phyloP scores from a whole-genome alignment of 1,140 invertebrate species.

The Conopomorpha cramerella region DNA sequence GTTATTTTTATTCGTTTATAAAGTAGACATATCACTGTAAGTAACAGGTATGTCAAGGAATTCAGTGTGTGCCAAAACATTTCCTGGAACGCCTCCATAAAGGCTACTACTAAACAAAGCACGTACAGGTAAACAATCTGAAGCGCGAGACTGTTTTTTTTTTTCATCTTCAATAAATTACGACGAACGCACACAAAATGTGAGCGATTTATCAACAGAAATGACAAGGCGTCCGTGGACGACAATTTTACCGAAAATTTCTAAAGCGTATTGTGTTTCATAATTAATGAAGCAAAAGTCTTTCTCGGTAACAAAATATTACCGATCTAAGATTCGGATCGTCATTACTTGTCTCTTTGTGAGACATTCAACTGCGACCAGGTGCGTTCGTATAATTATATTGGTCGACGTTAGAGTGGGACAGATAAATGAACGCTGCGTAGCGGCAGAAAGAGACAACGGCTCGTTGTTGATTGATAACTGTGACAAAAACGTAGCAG shows the following conservation, averaged over 20 bases:
- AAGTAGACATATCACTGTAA: no score
- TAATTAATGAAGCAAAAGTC: slow-evolving; percentile 59
- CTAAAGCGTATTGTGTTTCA: slow-evolving; percentile 54
- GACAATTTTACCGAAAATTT: slow-evolving; percentile 54
- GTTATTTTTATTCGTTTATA: no score
- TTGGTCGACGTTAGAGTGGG: slow-evolving; percentile 22
- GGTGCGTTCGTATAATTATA: slow-evolving; percentile 54
- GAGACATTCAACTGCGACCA: slow-evolving; percentile 57
- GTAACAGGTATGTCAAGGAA: no score
- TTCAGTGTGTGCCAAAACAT: no score
- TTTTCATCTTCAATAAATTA: no score
- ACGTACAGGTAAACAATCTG: slow-evolving; percentile 6
- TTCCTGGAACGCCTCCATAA: no score
- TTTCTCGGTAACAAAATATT: slow-evolving; percentile 56
- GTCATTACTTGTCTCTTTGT: slow-evolving; percentile 57
- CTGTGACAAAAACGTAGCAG: slow-evolving; percentile 59
- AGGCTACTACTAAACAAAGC: slow-evolving; percentile 20
- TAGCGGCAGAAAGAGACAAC: neutral
- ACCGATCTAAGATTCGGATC: slow-evolving; percentile 53
- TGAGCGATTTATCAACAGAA: slow-evolving; percentile 45
- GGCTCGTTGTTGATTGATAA: slow-evolving; percentile 50
- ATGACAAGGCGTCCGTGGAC: slow-evolving; percentile 45
- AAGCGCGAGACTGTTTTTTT: no score
- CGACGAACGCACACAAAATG: slow-evolving; percentile 20
- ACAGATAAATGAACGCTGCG: slow-evolving; percentile 26